Evolutionary conservation across 2,888 invertebrate species (phyloP).

Genomic region (Enchytraeus crypticus): DNA sequence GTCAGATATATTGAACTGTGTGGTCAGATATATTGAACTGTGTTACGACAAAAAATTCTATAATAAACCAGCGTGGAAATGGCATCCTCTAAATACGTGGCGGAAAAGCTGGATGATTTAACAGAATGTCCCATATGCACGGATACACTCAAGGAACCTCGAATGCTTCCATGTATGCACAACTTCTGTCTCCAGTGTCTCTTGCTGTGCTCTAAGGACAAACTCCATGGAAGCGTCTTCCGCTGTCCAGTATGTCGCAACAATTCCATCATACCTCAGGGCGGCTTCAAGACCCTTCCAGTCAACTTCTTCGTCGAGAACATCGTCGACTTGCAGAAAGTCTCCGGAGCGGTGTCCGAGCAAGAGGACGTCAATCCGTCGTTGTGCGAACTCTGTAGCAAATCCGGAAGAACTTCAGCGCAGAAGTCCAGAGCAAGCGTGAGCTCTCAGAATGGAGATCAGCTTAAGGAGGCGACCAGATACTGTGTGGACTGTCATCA

Average conservation of each 20-base stretch:
- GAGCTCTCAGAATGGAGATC: not conserved
- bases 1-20: too few relatives aligned
- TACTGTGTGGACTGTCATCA: constrained; percentile 6
- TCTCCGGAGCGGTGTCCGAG: not conserved
- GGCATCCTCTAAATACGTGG: not conserved
- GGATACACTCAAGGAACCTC: not conserved
- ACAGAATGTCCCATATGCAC: constrained; percentile 5
- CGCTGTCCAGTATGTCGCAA: constrained; percentile 4
- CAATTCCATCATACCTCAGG: not conserved
- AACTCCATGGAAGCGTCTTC: not conserved
- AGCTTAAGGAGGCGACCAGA: not conserved
- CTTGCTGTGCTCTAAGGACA: not conserved
- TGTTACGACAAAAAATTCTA: too few relatives aligned
- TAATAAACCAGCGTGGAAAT: too few relatives aligned
- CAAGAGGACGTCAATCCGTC: too few relatives aligned
- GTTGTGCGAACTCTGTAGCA: too few relatives aligned
- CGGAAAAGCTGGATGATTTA: constrained; percentile 1
- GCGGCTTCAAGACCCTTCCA: constrained; percentile 2
- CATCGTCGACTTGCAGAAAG: not conserved
- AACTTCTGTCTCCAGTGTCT: constrained; percentile 4
- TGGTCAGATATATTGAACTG: too few relatives aligned
- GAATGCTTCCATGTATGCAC: constrained; percentile 7
- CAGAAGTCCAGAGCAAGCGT: not conserved
- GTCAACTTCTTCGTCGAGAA: constrained; percentile 2
- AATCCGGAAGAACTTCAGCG: too few relatives aligned